Conservation (phyloP, 2,888 invertebrate species). For the Macrosiphum euphorbiae region DNA sequence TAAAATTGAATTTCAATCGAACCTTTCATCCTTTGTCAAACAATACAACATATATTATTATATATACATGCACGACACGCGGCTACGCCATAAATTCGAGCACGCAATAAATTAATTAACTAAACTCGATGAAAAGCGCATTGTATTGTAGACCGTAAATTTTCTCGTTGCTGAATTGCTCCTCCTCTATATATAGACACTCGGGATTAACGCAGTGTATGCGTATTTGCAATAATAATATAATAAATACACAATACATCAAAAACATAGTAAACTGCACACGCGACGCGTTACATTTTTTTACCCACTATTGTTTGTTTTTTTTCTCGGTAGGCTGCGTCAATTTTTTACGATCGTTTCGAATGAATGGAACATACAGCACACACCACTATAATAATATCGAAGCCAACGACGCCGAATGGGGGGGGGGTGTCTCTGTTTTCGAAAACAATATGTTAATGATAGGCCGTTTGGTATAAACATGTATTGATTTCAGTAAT, state of each 20-base stretch:
- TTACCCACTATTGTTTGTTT: neutral
- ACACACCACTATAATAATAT: neutral
- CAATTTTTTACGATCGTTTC: constrained; percentile 25
- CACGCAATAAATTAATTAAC: constrained; percentile 21
- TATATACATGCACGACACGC: neutral
- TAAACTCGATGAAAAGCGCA: constrained; percentile 17
- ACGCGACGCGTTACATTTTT: constrained; percentile 14
- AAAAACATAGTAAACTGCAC: constrained; percentile 1
- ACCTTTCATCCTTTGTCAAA: neutral
- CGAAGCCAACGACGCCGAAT: neutral
- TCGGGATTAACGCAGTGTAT: neutral
- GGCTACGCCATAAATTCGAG: neutral
- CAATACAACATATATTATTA: neutral
- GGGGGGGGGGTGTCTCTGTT: neutral
- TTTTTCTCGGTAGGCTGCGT: neutral
- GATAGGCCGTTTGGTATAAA: neutral
- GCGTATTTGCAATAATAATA: constrained; percentile 8
- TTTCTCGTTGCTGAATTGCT: neutral
- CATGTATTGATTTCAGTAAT: neutral
- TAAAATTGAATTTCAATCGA: neutral
- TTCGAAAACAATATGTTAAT: neutral
- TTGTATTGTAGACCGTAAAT: constrained; percentile 32
- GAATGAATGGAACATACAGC: neutral
- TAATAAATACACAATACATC: constrained; percentile 26
- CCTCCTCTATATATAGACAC: neutral